Conservation (phyloP, 2,113 vertebrate genomes). For the Channa maculata region DNA sequence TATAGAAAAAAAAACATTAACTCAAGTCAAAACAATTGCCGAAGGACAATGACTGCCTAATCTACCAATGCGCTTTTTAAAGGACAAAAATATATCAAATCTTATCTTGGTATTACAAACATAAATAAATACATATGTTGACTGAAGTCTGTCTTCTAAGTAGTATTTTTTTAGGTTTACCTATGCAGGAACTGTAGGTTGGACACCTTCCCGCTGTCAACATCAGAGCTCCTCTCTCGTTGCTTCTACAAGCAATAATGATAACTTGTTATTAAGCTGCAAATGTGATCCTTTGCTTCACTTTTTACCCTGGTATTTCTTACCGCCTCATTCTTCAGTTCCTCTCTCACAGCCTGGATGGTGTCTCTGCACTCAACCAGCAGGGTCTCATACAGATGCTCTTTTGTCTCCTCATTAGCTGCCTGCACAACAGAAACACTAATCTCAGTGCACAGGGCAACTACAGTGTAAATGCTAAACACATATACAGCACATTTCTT, state of each 20-base stretch:
- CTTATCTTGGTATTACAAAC: background rate
- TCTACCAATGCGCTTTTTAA: too few relatives aligned
- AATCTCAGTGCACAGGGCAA: background rate
- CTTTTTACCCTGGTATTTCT: constrained; percentile 10
- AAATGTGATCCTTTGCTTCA: background rate
- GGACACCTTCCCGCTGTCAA: constrained; percentile 91
- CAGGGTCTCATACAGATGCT: constrained; percentile 95
- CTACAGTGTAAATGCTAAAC: background rate
- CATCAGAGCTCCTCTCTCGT: constrained; percentile 88
- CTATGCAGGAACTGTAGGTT: constrained; percentile 98
- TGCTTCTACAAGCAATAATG: constrained; percentile 85
- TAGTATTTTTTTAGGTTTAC: constrained; percentile 73
- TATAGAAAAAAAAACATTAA: too few relatives aligned
- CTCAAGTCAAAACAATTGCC: too few relatives aligned
- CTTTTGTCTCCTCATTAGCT: constrained; percentile 94
- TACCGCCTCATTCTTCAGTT: constrained; percentile 93
- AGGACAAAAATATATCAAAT: background rate
- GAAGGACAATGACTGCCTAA: too few relatives aligned
- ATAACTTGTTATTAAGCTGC: too few relatives aligned
- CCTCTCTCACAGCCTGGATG: constrained; percentile 95
- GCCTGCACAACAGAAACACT: constrained; percentile 80
- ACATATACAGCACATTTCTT: too few relatives aligned
- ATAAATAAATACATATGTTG: background rate
- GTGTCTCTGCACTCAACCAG: constrained; percentile 97
- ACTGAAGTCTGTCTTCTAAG: background rate